These are phyloP conservation scores for Nibea coibor DNA, from an alignment of 2,113 vertebrate genomes.

Conservation along the genomic window DNA sequence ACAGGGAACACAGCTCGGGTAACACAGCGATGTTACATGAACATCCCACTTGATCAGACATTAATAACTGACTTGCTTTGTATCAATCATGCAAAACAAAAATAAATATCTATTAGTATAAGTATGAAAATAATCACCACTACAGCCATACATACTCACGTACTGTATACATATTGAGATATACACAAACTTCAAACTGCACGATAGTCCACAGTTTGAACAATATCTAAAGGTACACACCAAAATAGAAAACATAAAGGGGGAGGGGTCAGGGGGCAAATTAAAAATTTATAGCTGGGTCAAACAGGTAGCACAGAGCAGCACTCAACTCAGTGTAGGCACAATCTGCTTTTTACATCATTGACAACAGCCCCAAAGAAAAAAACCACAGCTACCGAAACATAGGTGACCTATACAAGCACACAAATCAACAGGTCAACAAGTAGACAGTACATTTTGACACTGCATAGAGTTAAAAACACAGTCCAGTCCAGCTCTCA, in stretches of 20 bases:
- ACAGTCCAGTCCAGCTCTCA: conserved; percentile 89
- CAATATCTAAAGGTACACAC: conserved; percentile 74
- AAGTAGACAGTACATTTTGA: conserved; percentile 89
- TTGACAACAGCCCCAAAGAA: conserved; percentile 89
- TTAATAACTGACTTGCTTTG: conserved; percentile 71
- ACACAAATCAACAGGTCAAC: conserved; percentile 90
- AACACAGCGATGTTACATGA: conserved; percentile 64
- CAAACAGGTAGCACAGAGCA: conserved; percentile 82
- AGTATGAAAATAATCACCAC: conserved; percentile 84
- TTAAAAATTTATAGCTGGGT: conserved; percentile 47
- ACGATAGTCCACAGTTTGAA: conserved; percentile 81
- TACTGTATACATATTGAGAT: conserved; percentile 75
- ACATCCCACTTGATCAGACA: conserved; percentile 68
- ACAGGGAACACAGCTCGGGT: conserved; percentile 64
- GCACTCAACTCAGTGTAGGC: conserved; percentile 90
- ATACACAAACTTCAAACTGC: conserved; percentile 84
- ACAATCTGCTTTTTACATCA: conserved; percentile 88
- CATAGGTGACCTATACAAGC: conserved; percentile 90
- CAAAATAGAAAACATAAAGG: conserved; percentile 61
- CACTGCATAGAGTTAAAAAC: conserved; percentile 93
- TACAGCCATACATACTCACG: conserved; percentile 80
- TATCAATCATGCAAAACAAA: conserved; percentile 89
- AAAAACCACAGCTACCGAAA: conserved; percentile 89
- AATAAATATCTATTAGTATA: conserved; percentile 75
- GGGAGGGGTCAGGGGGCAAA: conserved; percentile 43